phyloP scores from a whole-genome alignment of 2,888 invertebrate genomes.

The Scelioninae gen. 1 region DNA sequence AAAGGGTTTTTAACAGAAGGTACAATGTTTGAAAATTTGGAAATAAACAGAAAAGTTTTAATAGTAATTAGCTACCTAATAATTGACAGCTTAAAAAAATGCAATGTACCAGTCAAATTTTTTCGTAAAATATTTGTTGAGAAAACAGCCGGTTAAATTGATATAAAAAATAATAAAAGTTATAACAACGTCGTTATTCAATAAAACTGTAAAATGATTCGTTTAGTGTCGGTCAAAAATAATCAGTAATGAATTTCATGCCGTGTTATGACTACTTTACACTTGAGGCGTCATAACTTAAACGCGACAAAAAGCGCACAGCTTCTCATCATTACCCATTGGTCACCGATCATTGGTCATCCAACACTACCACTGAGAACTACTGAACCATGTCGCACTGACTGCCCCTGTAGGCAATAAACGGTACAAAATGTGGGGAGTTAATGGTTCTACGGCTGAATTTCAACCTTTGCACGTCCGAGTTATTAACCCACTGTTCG shows the following conservation, averaged over 20 bases:
- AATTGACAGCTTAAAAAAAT: no score
- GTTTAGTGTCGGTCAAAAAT: conserved; percentile 32
- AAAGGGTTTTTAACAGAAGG: no score
- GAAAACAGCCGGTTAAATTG: not conserved
- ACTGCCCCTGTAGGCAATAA: conserved; percentile 61
- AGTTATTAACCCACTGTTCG: conserved; percentile 67
- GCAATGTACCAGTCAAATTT: no score
- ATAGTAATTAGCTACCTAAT: no score
- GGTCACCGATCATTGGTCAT: conserved; percentile 76
- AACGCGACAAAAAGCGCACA: conserved; percentile 69
- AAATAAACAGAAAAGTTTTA: no score
- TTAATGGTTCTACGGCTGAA: conserved; percentile 75
- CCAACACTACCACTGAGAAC: conserved; percentile 67
- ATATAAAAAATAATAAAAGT: conserved; percentile 1
- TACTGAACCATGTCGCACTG: conserved; percentile 56
- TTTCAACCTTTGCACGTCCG: conserved; percentile 73
- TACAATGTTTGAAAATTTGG: no score
- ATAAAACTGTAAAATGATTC: conserved; percentile 23
- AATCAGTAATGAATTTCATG: conserved; percentile 55
- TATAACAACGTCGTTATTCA: conserved; percentile 16
- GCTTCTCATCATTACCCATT: conserved; percentile 79
- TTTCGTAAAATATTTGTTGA: not conserved
- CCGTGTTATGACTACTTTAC: conserved; percentile 52
- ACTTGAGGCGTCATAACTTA: conserved; percentile 39
- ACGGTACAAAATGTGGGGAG: conserved; percentile 70